Percentiles rank a stretch among this genome's conserved stretches.
These are phyloP conservation scores for Petrocephalus schoutedeni DNA, from an alignment of 2,797 vertebrate species.

Conservation along the genomic window DNA sequence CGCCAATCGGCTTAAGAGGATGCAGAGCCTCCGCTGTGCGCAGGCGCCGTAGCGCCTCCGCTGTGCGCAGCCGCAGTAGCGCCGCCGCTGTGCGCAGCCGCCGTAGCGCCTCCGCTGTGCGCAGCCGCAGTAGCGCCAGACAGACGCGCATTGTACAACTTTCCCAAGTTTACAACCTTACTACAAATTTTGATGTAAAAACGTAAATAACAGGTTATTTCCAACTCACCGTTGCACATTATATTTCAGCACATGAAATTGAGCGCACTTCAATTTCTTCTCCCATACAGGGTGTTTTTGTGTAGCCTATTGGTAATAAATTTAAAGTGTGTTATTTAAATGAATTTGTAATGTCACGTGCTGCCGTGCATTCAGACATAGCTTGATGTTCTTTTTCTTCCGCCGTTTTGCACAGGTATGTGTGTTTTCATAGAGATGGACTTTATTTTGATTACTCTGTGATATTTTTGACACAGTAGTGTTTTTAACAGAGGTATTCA, in stretches of 20 bases:
- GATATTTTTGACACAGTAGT: neutral
- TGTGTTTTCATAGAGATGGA: neutral
- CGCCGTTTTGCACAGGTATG: neutral
- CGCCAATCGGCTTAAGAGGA: conserved; percentile 75
- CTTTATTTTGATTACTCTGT: neutral
- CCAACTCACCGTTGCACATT: neutral
- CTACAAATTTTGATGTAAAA: neutral
- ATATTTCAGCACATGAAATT: neutral
- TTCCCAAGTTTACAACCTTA: neutral
- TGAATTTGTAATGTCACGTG: neutral
- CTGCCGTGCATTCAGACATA: neutral
- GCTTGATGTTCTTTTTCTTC: neutral
- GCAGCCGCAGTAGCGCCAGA: neutral
- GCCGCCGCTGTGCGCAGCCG: conserved; percentile 35
- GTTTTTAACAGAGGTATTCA: neutral
- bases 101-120: conserved; percentile 31
- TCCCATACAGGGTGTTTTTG: conserved; percentile 2
- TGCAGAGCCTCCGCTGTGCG: conserved; percentile 47
- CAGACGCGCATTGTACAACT: neutral
- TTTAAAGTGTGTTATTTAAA: neutral
- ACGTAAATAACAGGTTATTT: conserved; percentile 11
- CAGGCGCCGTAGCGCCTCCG: conserved; percentile 26
- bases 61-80: conserved; percentile 35
- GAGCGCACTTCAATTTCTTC: conserved; percentile 8
- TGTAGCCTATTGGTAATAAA: neutral